Evolutionary conservation across 2,797 vertebrate genomes (phyloP).

Genomic region (Astyanax mexicanus): DNA sequence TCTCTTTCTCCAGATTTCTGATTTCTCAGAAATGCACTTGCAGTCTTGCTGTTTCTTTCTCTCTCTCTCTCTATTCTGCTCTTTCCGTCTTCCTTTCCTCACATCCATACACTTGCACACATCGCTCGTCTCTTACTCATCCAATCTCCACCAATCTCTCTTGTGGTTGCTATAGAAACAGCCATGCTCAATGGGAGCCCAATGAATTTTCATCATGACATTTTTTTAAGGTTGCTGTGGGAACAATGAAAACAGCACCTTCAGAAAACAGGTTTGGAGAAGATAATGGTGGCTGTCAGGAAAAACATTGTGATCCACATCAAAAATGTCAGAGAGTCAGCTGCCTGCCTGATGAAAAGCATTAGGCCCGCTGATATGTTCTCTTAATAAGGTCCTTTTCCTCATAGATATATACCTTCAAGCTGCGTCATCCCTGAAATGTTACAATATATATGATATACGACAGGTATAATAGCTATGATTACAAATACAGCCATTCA

Average conservation of each 20-base stretch:
- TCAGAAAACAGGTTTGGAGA: constrained; percentile 50
- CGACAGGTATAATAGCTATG: too few relatives aligned
- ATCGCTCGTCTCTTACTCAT: constrained; percentile 49
- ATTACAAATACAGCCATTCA: too few relatives aligned
- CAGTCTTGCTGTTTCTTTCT: constrained; percentile 14
- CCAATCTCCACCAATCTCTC: constrained; percentile 46
- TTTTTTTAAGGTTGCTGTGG: constrained; percentile 58
- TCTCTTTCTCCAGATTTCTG: background rate
- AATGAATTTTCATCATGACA: constrained; percentile 58
- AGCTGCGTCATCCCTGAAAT: background rate
- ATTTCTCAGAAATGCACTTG: background rate
- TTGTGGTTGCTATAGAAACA: constrained; percentile 63
- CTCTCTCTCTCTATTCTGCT: constrained; percentile 25
- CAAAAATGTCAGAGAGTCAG: constrained; percentile 40
- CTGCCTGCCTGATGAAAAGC: background rate
- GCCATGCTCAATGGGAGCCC: constrained; percentile 57
- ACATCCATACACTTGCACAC: constrained; percentile 14
- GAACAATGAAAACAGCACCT: constrained; percentile 61
- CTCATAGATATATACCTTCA: background rate
- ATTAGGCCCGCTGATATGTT: background rate
- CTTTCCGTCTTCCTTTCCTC: constrained; percentile 20
- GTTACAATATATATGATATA: background rate
- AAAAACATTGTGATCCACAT: constrained; percentile 43
- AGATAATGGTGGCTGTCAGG: constrained; percentile 38
- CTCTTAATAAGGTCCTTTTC: background rate